Evolutionary conservation across 2,888 invertebrate species (phyloP).

Genomic region (Heliothis peltigera): DNA sequence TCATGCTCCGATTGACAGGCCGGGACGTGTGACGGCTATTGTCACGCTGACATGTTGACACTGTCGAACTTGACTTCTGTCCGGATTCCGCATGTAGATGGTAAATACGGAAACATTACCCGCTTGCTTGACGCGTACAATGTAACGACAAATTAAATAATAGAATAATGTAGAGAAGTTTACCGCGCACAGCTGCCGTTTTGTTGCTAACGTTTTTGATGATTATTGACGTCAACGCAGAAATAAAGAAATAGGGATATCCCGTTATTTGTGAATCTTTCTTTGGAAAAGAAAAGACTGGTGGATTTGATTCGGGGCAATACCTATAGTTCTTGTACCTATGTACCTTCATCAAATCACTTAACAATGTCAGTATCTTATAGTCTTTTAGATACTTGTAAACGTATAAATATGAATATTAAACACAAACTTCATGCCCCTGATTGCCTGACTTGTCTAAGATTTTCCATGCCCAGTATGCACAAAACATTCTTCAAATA

Average conservation of each 20-base stretch:
- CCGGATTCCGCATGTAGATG: slow-evolving; percentile 86
- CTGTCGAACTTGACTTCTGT: slow-evolving; percentile 89
- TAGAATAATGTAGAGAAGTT: slow-evolving; percentile 82
- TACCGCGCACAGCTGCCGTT: slow-evolving; percentile 78
- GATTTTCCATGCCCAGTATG: too few species aligned
- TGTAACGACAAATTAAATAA: slow-evolving; percentile 89
- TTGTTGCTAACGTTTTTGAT: slow-evolving; percentile 64
- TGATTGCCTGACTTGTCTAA: too few species aligned
- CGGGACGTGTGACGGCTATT: slow-evolving; percentile 87
- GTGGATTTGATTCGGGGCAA: too few species aligned
- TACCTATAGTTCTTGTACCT: too few species aligned
- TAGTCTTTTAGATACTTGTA: too few species aligned
- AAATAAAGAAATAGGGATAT: slow-evolving; percentile 40
- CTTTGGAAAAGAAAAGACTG: slow-evolving; percentile 10
- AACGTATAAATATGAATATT: too few species aligned
- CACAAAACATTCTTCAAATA: too few species aligned
- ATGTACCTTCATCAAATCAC: too few species aligned
- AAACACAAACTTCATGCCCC: too few species aligned
- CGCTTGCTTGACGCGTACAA: slow-evolving; percentile 73
- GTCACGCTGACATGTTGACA: slow-evolving; percentile 88
- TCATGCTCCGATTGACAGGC: slow-evolving; percentile 86
- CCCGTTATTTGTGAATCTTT: slow-evolving; percentile 31
- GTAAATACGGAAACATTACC: slow-evolving; percentile 87
- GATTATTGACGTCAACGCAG: slow-evolving; percentile 67
- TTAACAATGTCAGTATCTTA: too few species aligned